These are phyloP conservation scores for Ceratitis capitata DNA, from an alignment of 1,140 invertebrate genomes.

Conservation along the genomic window DNA sequence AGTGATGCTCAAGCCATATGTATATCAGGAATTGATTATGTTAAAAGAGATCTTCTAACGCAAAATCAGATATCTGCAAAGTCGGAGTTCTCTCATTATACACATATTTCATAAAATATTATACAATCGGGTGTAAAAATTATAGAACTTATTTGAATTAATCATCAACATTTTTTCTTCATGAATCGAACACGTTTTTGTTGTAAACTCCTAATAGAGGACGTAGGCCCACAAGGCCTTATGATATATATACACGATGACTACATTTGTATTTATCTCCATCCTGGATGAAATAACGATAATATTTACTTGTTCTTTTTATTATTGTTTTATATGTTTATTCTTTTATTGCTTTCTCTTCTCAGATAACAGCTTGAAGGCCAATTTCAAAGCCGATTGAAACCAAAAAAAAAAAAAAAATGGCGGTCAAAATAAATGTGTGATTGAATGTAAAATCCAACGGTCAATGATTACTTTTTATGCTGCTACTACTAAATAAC, in stretches of 20 bases:
- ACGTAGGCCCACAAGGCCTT: neutral
- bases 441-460: neutral
- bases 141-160: too few species aligned
- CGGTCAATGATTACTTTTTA: neutral
- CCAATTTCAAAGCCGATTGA: neutral
- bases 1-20: too few species aligned
- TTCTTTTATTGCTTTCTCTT: neutral
- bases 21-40: too few species aligned
- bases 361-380: neutral
- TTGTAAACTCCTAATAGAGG: neutral
- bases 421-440: neutral
- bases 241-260: too few species aligned
- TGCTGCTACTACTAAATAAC: neutral
- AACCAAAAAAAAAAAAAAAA: neutral
- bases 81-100: too few species aligned
- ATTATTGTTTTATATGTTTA: neutral
- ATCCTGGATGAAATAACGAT: neutral
- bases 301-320: neutral
- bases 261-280: neutral
- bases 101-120: too few species aligned
- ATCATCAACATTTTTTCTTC: neutral
- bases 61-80: too few species aligned
- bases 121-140: too few species aligned
- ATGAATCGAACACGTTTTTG: neutral
- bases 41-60: too few species aligned